A percentile compares a stretch with the other conserved stretches of the same genome.
Conservation (phyloP, 1,140 invertebrate species). For the Gerris buenoi region DNA sequence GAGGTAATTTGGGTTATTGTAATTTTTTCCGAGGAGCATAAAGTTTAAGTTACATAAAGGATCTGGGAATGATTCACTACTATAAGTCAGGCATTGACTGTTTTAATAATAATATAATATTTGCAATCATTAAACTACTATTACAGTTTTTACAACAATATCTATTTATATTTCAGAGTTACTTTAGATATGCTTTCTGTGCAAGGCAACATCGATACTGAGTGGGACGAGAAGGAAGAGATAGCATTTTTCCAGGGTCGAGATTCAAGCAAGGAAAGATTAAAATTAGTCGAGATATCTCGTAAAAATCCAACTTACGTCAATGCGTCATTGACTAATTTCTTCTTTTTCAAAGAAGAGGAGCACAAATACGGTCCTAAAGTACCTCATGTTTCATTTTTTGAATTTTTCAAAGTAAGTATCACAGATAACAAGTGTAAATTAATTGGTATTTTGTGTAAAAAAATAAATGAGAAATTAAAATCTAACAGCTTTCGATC, state of each 20-base stretch:
- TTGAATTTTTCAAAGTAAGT: slow-evolving; percentile 86
- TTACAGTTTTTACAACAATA: too few relatives aligned
- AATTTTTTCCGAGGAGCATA: too few relatives aligned
- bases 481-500: too few relatives aligned
- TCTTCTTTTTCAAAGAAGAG: slow-evolving; percentile 86
- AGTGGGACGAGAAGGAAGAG: slow-evolving; percentile 58
- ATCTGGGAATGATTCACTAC: too few relatives aligned
- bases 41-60: too few relatives aligned
- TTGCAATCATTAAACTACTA: not conserved
- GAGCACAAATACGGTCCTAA: slow-evolving; percentile 73
- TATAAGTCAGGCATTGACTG: too few relatives aligned
- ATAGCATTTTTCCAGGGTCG: slow-evolving; percentile 83
- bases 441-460: too few relatives aligned
- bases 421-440: too few relatives aligned
- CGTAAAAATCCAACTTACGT: slow-evolving; percentile 62
- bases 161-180: slow-evolving; percentile 42
- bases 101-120: too few relatives aligned
- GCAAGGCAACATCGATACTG: slow-evolving; percentile 54
- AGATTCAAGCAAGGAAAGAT: slow-evolving; percentile 67
- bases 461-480: too few relatives aligned
- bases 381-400: slow-evolving; percentile 72
- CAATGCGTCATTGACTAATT: slow-evolving; percentile 86
- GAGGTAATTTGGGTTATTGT: too few relatives aligned
- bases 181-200: slow-evolving; percentile 78
- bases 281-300: slow-evolving; percentile 68